Base-by-base conservation (phyloP, 2,797 vertebrate species). In the Peromyscus nudipes region DNA sequence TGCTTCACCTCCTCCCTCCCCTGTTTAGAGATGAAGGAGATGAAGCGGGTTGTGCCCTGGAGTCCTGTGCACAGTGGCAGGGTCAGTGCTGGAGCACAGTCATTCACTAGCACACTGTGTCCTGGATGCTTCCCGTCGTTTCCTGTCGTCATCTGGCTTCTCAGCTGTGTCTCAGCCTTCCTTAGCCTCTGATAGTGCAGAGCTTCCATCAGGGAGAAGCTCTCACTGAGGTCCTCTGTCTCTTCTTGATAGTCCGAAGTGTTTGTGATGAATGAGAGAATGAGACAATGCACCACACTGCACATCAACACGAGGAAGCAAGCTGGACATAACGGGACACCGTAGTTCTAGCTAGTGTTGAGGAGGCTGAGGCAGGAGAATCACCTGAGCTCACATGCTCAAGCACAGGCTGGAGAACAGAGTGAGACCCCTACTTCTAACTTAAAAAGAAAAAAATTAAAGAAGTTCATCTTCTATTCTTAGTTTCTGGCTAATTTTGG, bases 251-350 rank as follows among this genome's bases (percentile, higher is more conserved):
- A 83, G 23, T 87, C 75, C 52, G 14, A 67, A 90, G n/a, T 31
- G 60, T 92, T 52, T 65, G 27, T 91, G 25, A 46, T 89, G 46
- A 81, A 29, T 96, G 91, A 95, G 57, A 12, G 10, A 60, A 29
- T 37, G 49, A 86, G 46, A 13, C 49, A 29, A 55, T 25, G 37
- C 43, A 25, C 29, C 17, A 62, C 29, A 16, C 71, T 23, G 27
- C 49, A 60, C 79, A 13, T 37, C 34, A 37, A 4, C 9, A 81
- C 5, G 11, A 46, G 75, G 9, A 55, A 37, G 0, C 49, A 71
- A 57, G 37, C 49, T 16, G 9, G 49, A 6, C 77, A 16, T 40
- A 55, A 16, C 31, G 46, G 60, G 31, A 40, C 25, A n/a, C 60
- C 46, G 1, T 23, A 34, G 77, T 71, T 37, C 37, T 34, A 17